Percentiles rank a stretch among this genome's conserved stretches.
phyloP scores from a whole-genome alignment of 1,140 invertebrate genomes.

The Anoplophora glabripennis region DNA sequence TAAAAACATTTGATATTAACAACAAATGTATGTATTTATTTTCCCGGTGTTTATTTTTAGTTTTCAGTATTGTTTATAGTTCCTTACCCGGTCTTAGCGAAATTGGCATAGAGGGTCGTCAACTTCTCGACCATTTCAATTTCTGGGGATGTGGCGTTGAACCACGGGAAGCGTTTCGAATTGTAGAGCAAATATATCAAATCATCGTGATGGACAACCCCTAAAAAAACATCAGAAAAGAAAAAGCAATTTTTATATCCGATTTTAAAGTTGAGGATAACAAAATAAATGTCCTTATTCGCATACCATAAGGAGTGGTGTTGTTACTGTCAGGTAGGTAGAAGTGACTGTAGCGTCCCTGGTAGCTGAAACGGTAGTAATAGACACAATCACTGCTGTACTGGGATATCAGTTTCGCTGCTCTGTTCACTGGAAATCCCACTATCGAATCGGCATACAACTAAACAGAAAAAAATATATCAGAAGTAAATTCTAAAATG shows the following conservation, averaged over 20 bases:
- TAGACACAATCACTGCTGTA: conserved; percentile 51
- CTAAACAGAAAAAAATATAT: conserved; percentile 18
- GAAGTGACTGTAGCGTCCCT: conserved; percentile 54
- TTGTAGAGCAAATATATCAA: conserved; percentile 59
- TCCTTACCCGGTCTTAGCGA: conserved; percentile 52
- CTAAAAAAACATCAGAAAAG: conserved; percentile 43
- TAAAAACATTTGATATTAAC: no score
- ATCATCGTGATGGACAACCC: conserved; percentile 60
- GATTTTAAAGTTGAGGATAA: conserved; percentile 1
- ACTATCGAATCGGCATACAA: conserved; percentile 54
- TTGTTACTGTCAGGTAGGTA: conserved; percentile 47
- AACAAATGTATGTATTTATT: not conserved
- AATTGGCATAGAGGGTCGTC: conserved; percentile 53
- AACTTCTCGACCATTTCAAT: conserved; percentile 49
- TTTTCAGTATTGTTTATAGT: not conserved
- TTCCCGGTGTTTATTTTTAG: no score
- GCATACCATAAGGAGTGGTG: conserved; percentile 38
- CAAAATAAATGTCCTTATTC: no score
- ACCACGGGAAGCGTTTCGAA: conserved; percentile 48
- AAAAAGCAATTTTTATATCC: not conserved
- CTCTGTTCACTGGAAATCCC: conserved; percentile 53
- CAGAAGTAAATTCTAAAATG: conserved; percentile 12
- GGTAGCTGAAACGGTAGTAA: conserved; percentile 56
- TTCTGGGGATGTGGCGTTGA: conserved; percentile 50
- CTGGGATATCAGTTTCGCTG: conserved; percentile 52